These are phyloP conservation scores for Danio choprae DNA, from an alignment of 2,797 vertebrate species.

Conservation along the genomic window DNA sequence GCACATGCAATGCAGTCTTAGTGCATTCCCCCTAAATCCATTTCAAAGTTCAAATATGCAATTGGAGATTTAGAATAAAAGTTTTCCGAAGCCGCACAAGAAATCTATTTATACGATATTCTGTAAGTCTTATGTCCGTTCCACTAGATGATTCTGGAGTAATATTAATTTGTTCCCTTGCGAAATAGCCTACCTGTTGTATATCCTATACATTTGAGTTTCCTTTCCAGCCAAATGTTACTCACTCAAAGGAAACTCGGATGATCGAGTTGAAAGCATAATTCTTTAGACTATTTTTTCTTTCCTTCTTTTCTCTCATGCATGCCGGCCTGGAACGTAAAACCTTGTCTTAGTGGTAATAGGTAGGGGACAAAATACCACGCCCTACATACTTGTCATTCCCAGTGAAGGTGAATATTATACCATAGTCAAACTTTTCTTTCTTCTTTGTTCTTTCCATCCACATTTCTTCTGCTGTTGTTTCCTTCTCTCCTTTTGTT, in stretches of 20 bases:
- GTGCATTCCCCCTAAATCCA: slow-evolving; percentile 38
- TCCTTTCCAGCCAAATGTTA: slow-evolving; percentile 50
- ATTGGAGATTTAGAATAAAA: slow-evolving; percentile 25
- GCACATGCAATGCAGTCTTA: slow-evolving; percentile 13
- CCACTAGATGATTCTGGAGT: slow-evolving; percentile 32
- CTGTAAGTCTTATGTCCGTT: slow-evolving; percentile 28
- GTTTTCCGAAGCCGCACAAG: slow-evolving; percentile 4
- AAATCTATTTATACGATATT: slow-evolving; percentile 16
- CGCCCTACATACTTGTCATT: slow-evolving; percentile 91
- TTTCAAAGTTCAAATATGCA: slow-evolving; percentile 20
- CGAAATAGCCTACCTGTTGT: slow-evolving; percentile 25
- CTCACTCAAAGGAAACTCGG: slow-evolving; percentile 52
- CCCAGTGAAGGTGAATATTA: slow-evolving; percentile 98
- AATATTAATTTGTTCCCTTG: slow-evolving; percentile 3
- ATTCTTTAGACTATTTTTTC: slow-evolving; percentile 84
- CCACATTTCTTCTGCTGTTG: slow-evolving; percentile 47
- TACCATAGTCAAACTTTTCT: slow-evolving; percentile 78
- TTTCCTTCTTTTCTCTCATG: slow-evolving; percentile 84
- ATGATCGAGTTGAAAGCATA: slow-evolving; percentile 77
- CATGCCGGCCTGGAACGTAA: slow-evolving; percentile 91
- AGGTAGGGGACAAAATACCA: slow-evolving; percentile 96
- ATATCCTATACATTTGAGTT: slow-evolving; percentile 35
- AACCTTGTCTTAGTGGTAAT: slow-evolving; percentile 95
- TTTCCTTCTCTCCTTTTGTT: slow-evolving; percentile 51
- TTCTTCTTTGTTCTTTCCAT: slow-evolving; percentile 61